Evolutionary conservation across 1,140 invertebrate genomes (phyloP), one percentile per base, ranked within the genome.

Genomic region (Drosophila kurseongensis): DNA sequence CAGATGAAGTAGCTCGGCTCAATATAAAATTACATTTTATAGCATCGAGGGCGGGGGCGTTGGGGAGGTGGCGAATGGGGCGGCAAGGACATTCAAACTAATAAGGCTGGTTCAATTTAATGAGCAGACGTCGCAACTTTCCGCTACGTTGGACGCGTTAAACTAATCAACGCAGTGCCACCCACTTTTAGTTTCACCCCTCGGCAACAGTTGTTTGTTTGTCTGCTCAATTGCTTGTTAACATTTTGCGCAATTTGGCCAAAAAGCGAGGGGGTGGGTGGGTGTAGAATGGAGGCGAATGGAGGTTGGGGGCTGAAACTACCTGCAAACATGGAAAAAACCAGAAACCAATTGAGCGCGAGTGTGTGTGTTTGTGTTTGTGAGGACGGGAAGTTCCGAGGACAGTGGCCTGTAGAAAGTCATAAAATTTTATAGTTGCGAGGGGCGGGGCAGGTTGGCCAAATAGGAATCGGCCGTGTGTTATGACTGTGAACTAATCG

Each of bases 161-260:
- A 89, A 89, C 84, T 89, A 89, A 89, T 89, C 84, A 89, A 89
- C 80, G 80, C 65, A 66, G 61, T n/a, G n/a, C 40, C 32, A 12
- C 52, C 38, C 12, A 29, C 18, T 29, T 13, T 38, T 18, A 27
- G 32, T 27, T n/a, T 29, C 14, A 16, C 16, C 38, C 51, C 27
- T 40, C 59, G 40, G 65, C 75, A 77, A 89, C 76, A 84, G 74
- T 84, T 84, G 85, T 89, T 89, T 89, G 84, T 85, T 89, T 84
- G 84, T 90, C 77, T 89, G 84, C 84, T 89, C 84, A 89, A 89
- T 89, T 89, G 85, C 84, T 89, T 89, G 84, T 89, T 89, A 89
- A 89, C 84, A 89, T 89, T 89, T 88, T 89, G 77, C 69, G 85
- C 84, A 89, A 89, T 89, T 89, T 89, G 77, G 82, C 67, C 48